phyloP scores from a whole-genome alignment of 2,797 vertebrate species.

The Tympanoctomys barrerae region DNA sequence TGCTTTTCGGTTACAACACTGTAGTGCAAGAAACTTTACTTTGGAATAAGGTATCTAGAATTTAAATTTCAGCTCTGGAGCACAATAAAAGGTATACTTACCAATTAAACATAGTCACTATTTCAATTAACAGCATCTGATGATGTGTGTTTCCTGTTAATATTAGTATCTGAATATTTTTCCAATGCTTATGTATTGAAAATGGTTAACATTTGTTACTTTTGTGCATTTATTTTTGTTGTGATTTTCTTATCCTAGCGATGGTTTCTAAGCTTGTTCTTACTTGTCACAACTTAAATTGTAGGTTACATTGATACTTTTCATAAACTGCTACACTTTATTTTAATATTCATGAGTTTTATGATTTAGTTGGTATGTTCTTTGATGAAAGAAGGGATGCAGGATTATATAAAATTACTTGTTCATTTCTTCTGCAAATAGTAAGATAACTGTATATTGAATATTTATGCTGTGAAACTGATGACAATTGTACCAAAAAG shows the following conservation, averaged over 20 bases:
- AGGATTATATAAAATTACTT: background rate
- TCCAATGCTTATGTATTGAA: background rate
- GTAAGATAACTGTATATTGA: background rate
- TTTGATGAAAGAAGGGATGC: fast-evolving
- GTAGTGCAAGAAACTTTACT: fast-evolving
- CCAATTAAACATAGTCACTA: background rate
- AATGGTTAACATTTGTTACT: background rate
- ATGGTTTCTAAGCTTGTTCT: background rate
- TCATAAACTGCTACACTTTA: background rate
- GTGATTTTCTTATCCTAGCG: background rate
- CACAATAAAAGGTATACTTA: background rate
- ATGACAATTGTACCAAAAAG: slow-evolving; percentile 1
- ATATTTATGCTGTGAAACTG: background rate
- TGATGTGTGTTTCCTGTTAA: background rate
- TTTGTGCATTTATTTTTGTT: background rate
- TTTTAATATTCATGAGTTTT: background rate
- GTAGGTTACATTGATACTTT: background rate
- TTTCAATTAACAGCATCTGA: background rate
- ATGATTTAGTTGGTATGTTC: background rate
- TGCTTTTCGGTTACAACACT: fast-evolving
- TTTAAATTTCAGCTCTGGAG: background rate
- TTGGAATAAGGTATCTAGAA: too few relatives aligned
- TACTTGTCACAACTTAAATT: background rate
- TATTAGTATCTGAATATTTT: background rate
- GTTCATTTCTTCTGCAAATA: background rate